Base-by-base conservation (phyloP, 2,888 invertebrate genomes). In the Tinea semifulvella region DNA sequence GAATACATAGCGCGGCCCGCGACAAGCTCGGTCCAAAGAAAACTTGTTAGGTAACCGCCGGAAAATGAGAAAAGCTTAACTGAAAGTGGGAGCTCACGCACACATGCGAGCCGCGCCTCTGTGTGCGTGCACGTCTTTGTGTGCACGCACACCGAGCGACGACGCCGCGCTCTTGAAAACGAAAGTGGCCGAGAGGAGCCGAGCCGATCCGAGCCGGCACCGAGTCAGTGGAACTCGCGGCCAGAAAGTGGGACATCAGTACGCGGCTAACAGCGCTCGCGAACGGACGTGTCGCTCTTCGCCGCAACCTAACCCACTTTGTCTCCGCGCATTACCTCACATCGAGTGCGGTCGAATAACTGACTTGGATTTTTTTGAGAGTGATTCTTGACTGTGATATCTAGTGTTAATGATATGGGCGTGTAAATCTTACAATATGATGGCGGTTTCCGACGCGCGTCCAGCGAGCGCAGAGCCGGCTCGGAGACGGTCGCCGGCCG, bases 221-320 rank as follows among this genome's bases (percentile, higher is more conserved):
- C 70, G 68, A 82, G 77, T 76, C 75, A 74, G 79, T 81, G 60
- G 76, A 80, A 80, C 79, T 81, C 76, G 69, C 67, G 74, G 75
- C 60, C 26, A 68, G 76, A 82, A 85, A 84, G 83, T 86, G 85
- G 84, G 85, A 84, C 85, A 85, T 84, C 85, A 83, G 85, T 85
- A 76, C 72, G 82, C 75, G 73, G 68, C 64, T 65, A 70, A 73
- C 74, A 71, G 80, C 79, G 75, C 73, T 58, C 65, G 69, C 64
- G 62, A 68, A 61, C 68, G 75, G 79, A 77, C 76, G 74, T 61
- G 67, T 62, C 64, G 60, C 61, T 61, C 68, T 6, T 10, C 25
- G 27, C 10, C 14, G 26, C 42, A 2, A 25, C 14, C 13, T 42
- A 42, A 17, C 42, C 27, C 27, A 27, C 27, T 27, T 16, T 27